Percentiles rank a stretch among this genome's conserved stretches.
Conservation (phyloP, 2,888 invertebrate genomes). For the Listrodromus nycthemerus region DNA sequence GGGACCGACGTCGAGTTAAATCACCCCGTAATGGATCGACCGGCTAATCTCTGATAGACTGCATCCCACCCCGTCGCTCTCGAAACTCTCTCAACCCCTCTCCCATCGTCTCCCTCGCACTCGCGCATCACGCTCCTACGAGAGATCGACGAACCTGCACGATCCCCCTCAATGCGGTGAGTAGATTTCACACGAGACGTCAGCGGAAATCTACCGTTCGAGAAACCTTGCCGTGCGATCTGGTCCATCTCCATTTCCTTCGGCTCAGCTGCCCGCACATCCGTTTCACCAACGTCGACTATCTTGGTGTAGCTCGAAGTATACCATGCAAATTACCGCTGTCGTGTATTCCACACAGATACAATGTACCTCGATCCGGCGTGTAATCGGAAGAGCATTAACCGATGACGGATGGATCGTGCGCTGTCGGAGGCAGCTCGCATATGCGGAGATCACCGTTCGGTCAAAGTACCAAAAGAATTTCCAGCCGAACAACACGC, state of each 20-base stretch:
- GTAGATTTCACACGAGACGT: not conserved
- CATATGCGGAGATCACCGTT: not conserved
- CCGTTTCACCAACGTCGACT: slow-evolving; percentile 3
- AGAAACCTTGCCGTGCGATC: slow-evolving; percentile 1
- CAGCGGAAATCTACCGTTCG: slow-evolving; percentile 13
- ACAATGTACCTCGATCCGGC: not conserved
- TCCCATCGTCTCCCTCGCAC: not conserved
- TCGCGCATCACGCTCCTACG: not conserved
- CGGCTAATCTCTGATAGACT: slow-evolving; percentile 81
- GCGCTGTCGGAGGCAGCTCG: not conserved
- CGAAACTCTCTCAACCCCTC: slow-evolving; percentile 35
- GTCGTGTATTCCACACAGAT: not conserved
- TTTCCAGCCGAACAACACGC: not conserved
- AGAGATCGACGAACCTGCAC: slow-evolving; percentile 26
- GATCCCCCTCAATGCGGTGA: not conserved
- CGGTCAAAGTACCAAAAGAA: not conserved
- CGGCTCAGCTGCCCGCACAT: slow-evolving; percentile 18
- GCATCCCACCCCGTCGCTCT: slow-evolving; percentile 60
- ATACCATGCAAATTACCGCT: slow-evolving; percentile 10
- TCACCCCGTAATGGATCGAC: slow-evolving; percentile 80
- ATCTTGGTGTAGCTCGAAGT: slow-evolving; percentile 11
- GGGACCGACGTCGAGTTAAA: slow-evolving; percentile 77
- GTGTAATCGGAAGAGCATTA: slow-evolving; percentile 20
- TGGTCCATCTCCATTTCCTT: slow-evolving; percentile 41
- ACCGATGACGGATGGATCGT: slow-evolving; percentile 15